Conservation (phyloP, 2,797 vertebrate genomes). For the Fringilla coelebs region DNA sequence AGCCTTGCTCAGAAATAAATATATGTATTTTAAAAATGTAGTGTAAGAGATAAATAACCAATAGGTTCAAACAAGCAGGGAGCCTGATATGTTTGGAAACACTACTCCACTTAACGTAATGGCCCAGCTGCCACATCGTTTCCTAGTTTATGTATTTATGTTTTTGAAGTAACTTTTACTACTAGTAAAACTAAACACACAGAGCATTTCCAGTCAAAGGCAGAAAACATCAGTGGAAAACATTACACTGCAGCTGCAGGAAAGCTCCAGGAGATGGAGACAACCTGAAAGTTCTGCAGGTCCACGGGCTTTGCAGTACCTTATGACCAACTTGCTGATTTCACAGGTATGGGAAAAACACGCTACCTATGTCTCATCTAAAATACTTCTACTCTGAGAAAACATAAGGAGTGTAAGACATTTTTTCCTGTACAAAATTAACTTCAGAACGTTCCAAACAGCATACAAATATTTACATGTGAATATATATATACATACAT, state of each 20-base stretch:
- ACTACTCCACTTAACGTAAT: neutral
- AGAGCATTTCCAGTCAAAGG: neutral
- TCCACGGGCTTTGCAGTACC: neutral
- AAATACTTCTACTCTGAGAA: neutral
- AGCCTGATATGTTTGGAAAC: neutral
- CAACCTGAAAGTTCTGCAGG: neutral
- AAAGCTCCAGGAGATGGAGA: neutral
- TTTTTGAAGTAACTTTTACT: neutral
- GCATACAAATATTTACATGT: constrained; percentile 14
- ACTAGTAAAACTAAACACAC: neutral
- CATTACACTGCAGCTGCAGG: neutral
- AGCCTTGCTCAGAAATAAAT: neutral
- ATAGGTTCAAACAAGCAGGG: neutral
- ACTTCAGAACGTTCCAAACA: neutral
- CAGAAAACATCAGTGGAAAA: neutral
- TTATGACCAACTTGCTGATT: neutral
- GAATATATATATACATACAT: neutral
- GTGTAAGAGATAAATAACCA: neutral
- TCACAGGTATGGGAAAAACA: neutral
- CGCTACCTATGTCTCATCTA: accelerated
- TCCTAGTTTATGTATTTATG: neutral
- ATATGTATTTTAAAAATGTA: neutral
- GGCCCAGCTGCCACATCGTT: neutral
- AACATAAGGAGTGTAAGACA: neutral
- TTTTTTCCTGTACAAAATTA: neutral